A percentile compares a stretch with the other conserved stretches of the same genome.
Conservation (phyloP, 2,113 vertebrate genomes). For the Petaurus breviceps region DNA sequence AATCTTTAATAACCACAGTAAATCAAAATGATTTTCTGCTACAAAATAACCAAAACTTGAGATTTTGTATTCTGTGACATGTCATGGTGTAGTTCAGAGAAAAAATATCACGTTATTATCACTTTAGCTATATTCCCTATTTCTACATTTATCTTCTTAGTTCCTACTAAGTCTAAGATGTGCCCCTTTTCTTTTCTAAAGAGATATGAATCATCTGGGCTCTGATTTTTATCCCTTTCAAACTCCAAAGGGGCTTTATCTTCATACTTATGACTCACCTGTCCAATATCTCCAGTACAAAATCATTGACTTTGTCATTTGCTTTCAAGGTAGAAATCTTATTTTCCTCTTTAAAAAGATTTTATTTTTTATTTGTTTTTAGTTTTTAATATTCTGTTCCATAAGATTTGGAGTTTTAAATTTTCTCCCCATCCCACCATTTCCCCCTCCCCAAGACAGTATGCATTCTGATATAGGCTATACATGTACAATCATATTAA, state of each 20-base stretch:
- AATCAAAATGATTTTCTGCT: background rate
- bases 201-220: background rate
- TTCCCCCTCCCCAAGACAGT: too few species aligned
- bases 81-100: background rate
- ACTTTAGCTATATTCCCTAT: background rate
- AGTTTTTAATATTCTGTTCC: too few species aligned
- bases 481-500: too few species aligned
- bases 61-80: background rate
- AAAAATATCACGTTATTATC: background rate
- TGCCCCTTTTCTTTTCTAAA: background rate
- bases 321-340: background rate
- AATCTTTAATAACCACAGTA: background rate
- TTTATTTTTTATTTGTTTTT: too few species aligned
- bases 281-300: background rate
- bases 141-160: slow-evolving; percentile 4
- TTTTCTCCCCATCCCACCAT: too few species aligned
- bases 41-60: background rate
- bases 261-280: background rate
- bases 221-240: background rate
- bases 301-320: background rate
- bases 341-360: background rate
- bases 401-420: too few species aligned
- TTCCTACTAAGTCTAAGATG: background rate
- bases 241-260: background rate
- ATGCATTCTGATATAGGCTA: too few species aligned